Conservation (phyloP, 2,113 vertebrate species). For the Forbesichthys agassizii region DNA sequence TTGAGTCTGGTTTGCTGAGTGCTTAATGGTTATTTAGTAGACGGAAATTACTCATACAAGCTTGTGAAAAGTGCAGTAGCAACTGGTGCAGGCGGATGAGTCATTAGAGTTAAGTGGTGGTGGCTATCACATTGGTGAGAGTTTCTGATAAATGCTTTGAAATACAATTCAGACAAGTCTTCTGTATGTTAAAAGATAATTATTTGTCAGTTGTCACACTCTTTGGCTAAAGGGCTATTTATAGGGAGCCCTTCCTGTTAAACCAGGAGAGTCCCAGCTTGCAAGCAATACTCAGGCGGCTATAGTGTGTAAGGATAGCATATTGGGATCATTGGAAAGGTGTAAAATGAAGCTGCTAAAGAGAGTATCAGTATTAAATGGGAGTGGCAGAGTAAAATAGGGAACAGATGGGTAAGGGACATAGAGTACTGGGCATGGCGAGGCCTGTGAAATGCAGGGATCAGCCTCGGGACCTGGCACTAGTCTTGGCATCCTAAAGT, state of each 20-base stretch:
- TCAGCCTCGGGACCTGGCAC: conserved; percentile 59
- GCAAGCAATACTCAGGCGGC: conserved; percentile 29
- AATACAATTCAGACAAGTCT: conserved; percentile 9
- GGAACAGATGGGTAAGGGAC: conserved; percentile 69
- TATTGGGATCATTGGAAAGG: conserved; percentile 36
- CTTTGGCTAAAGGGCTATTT: not conserved
- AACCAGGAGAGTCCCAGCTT: conserved; percentile 2
- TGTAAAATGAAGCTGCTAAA: conserved; percentile 48
- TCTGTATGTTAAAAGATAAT: not conserved
- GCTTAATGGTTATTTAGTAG: conserved; percentile 68
- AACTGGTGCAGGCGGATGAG: conserved; percentile 20
- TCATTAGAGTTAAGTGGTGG: conserved; percentile 55
- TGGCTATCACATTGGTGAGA: conserved; percentile 15
- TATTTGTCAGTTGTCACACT: not conserved
- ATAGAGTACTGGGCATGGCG: conserved; percentile 41
- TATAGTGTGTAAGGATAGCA: conserved; percentile 28
- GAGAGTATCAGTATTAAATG: conserved; percentile 38
- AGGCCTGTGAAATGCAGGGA: conserved; percentile 24
- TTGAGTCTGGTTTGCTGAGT: conserved; percentile 41
- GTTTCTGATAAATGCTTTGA: conserved; percentile 33
- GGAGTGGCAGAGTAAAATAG: conserved; percentile 57
- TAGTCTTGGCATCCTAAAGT: conserved; percentile 28
- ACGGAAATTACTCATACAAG: conserved; percentile 57
- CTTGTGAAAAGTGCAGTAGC: conserved; percentile 41
- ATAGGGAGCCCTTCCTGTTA: conserved; percentile 26